Evolutionary conservation across 2,113 vertebrate genomes (phyloP).

Genomic region (Macrotus californicus): DNA sequence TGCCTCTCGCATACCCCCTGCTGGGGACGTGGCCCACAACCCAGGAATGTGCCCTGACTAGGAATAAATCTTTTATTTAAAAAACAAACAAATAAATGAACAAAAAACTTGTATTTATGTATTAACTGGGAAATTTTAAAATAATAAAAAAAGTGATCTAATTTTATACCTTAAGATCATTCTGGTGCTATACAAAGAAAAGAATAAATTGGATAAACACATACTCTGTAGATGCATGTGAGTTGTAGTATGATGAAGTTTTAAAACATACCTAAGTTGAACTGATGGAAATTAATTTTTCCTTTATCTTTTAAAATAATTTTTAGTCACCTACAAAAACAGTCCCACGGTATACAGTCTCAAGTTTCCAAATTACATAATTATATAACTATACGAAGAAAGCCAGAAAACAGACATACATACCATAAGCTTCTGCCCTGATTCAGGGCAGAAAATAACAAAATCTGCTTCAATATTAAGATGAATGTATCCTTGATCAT

Average conservation of each 20-base stretch:
- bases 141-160: neutral
- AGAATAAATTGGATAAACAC: neutral
- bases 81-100: too few relatives aligned
- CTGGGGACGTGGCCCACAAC: too few relatives aligned
- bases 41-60: too few relatives aligned
- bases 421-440: slow-evolving; percentile 89
- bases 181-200: neutral
- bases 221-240: neutral
- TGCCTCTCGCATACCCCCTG: too few relatives aligned
- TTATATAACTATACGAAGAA: neutral
- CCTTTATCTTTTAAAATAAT: neutral
- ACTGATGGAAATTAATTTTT: neutral
- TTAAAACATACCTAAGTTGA: neutral
- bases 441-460: slow-evolving; percentile 88
- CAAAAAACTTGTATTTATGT: neutral
- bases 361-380: neutral
- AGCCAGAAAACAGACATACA: neutral
- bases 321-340: neutral
- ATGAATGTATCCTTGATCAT: slow-evolving; percentile 94
- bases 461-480: slow-evolving; percentile 92
- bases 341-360: neutral
- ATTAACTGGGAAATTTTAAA: neutral
- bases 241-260: neutral
- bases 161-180: neutral
- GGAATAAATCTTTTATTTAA: too few relatives aligned